Evolutionary conservation across 64 coral and sea anemone genomes (phyloP).

Genomic region (Stylophora pistillata): DNA sequence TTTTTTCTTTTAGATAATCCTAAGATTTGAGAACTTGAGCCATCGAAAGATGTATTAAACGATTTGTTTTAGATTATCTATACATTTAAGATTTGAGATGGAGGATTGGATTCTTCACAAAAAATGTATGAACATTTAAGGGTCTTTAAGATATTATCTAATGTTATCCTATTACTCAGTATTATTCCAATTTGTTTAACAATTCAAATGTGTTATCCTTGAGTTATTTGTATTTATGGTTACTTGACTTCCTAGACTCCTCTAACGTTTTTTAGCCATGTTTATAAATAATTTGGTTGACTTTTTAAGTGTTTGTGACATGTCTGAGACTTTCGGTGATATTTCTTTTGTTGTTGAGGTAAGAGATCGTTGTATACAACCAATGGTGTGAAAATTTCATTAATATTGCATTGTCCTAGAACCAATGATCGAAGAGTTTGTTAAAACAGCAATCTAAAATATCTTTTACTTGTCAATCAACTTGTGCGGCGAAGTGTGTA

Average conservation of each 20-base stretch:
- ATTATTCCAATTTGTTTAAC: neutral
- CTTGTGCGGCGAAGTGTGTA: constrained; percentile 3
- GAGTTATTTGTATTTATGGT: neutral
- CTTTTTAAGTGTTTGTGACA: constrained; percentile 6
- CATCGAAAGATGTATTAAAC: too few relatives aligned
- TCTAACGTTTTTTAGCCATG: neutral
- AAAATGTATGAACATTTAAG: neutral
- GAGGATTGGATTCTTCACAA: neutral
- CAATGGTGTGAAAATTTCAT: constrained; percentile 32
- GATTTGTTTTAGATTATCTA: neutral
- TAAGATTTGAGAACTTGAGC: too few relatives aligned
- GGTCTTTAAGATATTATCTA: too few relatives aligned
- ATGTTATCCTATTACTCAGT: too few relatives aligned
- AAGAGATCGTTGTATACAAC: constrained; percentile 5
- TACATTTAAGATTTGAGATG: neutral
- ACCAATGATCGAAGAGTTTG: constrained; percentile 19
- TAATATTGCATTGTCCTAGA: constrained; percentile 39
- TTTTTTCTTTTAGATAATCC: too few relatives aligned
- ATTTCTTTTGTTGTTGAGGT: constrained; percentile 13
- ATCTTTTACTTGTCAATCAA: constrained; percentile 46
- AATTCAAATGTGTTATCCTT: neutral
- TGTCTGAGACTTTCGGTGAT: neutral
- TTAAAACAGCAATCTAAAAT: constrained; percentile 34
- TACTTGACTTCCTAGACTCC: neutral
- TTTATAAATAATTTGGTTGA: constrained; percentile 9